Percentiles rank a stretch among this genome's conserved stretches.
Conservation (phyloP, 2,113 vertebrate species). For the Serinus canaria region DNA sequence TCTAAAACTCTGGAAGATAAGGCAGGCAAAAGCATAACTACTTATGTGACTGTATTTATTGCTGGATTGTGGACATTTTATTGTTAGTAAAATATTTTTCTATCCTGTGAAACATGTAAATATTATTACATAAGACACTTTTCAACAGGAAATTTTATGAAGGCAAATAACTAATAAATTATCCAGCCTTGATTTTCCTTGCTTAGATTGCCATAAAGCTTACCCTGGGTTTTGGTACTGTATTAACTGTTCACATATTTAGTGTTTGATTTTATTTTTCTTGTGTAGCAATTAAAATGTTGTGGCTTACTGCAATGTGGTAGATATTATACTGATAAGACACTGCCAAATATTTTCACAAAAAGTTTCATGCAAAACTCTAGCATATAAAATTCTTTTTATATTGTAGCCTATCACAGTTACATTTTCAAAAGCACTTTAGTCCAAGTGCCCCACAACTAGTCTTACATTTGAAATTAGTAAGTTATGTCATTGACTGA, state of each 20-base stretch:
- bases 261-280: not conserved
- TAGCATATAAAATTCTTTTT: not conserved
- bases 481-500: not conserved
- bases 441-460: not conserved
- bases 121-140: not conserved
- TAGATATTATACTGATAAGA: not conserved
- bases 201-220: not conserved
- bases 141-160: not conserved
- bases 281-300: not conserved
- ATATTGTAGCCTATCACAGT: not conserved
- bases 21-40: not conserved
- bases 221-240: not conserved
- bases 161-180: not conserved
- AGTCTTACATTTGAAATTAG: not conserved
- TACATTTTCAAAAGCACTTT: not conserved
- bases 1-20: not conserved
- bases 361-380: not conserved
- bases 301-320: not conserved
- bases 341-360: not conserved
- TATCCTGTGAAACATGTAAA: fast-evolving
- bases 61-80: not conserved
- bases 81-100: not conserved
- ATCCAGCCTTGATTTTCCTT: not conserved
- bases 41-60: not conserved
- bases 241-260: not conserved